Evolutionary conservation across 2,888 invertebrate genomes (phyloP).

Genomic region (Homarus gammarus): DNA sequence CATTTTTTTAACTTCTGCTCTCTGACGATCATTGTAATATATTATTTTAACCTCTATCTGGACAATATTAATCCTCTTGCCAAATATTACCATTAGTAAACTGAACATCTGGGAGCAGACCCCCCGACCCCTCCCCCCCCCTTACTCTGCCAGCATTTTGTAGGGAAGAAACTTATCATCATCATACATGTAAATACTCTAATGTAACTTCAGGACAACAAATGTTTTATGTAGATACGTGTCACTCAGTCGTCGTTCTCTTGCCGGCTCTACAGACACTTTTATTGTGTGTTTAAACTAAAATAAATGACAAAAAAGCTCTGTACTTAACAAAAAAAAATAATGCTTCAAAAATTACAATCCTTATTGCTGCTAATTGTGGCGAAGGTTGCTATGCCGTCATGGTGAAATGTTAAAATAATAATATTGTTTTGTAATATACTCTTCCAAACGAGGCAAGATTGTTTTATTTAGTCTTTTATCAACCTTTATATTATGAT

Average conservation of each 20-base stretch:
- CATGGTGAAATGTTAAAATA: constrained; percentile 41
- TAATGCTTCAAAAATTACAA: constrained; percentile 20
- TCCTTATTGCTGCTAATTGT: constrained; percentile 22
- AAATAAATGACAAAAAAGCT: too few species aligned
- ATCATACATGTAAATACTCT: constrained; percentile 31
- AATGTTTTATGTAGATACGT: constrained; percentile 30
- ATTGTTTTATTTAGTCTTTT: constrained; percentile 13
- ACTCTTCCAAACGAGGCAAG: constrained; percentile 34
- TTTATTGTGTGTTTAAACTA: constrained; percentile 47
- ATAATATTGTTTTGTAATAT: constrained; percentile 54
- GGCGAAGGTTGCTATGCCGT: constrained; percentile 17
- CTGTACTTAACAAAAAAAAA: constrained; percentile 28
- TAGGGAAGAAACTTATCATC: constrained; percentile 23
- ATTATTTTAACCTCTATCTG: too few species aligned
- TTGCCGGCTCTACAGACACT: not conserved
- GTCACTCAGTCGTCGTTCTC: not conserved
- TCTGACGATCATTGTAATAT: too few species aligned
- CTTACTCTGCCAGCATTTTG: constrained; percentile 44
- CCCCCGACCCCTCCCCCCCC: too few species aligned
- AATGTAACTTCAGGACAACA: constrained; percentile 31
- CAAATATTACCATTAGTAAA: too few species aligned
- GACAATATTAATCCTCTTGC: too few species aligned
- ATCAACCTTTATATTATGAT: not conserved
- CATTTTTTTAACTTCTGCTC: too few species aligned
- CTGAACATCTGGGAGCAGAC: not conserved